These are phyloP conservation scores for Xiphorhynchus elegans DNA, from an alignment of 2,113 vertebrate species.

Conservation along the genomic window DNA sequence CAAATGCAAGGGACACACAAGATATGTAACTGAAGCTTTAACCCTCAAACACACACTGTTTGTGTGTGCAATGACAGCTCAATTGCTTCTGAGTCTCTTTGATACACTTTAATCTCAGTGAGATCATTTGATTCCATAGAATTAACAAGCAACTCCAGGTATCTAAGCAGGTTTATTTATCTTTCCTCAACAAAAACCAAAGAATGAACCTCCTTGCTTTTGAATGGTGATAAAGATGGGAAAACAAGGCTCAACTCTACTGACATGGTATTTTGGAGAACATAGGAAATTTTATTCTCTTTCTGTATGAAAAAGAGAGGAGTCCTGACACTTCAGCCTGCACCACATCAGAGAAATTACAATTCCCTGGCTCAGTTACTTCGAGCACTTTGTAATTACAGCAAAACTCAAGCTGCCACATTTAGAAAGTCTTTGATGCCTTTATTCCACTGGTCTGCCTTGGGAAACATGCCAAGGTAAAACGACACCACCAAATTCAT, in stretches of 20 bases:
- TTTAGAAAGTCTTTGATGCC: constrained; percentile 1
- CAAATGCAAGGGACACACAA: not conserved
- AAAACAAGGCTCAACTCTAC: not conserved
- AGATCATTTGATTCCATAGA: not conserved
- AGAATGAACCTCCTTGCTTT: not conserved
- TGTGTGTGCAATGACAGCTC: not conserved
- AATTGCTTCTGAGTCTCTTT: not conserved
- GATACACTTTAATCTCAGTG: not conserved
- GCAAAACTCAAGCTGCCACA: not conserved
- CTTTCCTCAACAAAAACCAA: not conserved
- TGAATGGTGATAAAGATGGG: not conserved
- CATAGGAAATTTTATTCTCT: not conserved
- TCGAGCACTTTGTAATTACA: not conserved
- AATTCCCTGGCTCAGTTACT: not conserved
- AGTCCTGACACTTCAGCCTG: not conserved
- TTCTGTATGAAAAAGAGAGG: not conserved
- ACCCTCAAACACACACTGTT: not conserved
- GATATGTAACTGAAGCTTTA: not conserved
- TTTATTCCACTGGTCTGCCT: not conserved
- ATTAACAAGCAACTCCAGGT: not conserved
- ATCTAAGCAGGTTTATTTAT: not conserved
- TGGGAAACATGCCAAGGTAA: not conserved
- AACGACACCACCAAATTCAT: not conserved
- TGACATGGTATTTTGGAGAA: not conserved
- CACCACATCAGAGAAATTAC: not conserved